These are phyloP conservation scores for Myotis pilosus DNA, from an alignment of 2,797 vertebrate genomes.

Conservation along the genomic window DNA sequence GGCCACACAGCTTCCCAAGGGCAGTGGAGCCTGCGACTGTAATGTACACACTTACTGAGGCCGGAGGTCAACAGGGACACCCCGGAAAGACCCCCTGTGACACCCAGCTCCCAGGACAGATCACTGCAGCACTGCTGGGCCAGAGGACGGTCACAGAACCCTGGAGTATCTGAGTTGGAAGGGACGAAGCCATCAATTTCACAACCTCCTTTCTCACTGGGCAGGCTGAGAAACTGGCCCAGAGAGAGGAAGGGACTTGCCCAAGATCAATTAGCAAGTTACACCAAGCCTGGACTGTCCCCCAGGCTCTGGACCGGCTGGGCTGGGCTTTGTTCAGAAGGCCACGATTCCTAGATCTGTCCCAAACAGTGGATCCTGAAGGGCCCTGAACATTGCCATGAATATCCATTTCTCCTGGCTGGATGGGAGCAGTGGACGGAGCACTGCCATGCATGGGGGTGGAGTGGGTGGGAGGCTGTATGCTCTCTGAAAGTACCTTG, in stretches of 20 bases:
- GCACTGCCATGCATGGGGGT: neutral
- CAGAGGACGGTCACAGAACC: neutral
- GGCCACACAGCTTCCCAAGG: neutral
- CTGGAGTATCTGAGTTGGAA: neutral
- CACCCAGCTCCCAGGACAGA: neutral
- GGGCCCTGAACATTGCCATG: neutral
- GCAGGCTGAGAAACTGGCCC: neutral
- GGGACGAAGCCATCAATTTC: neutral
- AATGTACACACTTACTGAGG: neutral
- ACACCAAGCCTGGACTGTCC: neutral
- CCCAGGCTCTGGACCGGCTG: too few relatives aligned
- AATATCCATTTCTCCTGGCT: neutral
- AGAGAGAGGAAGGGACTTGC: neutral
- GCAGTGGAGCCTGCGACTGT: neutral
- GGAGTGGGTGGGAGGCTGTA: neutral
- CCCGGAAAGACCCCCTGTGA: neutral
- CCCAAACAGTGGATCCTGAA: neutral
- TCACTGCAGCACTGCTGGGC: neutral
- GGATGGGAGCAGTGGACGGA: neutral
- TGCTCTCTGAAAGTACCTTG: neutral
- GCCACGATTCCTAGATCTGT: neutral
- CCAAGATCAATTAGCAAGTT: neutral
- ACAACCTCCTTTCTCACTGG: neutral
- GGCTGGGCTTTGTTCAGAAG: neutral
- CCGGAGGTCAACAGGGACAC: neutral